Conservation (phyloP, 1,140 invertebrate species). For the Goniozus legneri region DNA sequence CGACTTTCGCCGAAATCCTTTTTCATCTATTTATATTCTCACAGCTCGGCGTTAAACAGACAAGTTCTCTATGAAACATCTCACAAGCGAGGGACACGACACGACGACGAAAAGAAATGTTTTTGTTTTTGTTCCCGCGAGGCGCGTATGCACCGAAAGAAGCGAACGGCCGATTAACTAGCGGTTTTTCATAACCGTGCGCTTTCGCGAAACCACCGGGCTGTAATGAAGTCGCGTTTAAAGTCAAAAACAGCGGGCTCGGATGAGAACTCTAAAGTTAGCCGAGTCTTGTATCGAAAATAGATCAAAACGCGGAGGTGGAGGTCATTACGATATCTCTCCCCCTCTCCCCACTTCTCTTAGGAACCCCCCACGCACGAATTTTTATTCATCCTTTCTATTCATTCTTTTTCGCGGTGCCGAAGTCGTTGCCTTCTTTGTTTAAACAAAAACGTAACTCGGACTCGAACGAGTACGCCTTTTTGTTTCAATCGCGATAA, state of each 20-base stretch:
- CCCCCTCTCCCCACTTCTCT: slow-evolving; percentile 7
- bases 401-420: neutral
- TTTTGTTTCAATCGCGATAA: neutral
- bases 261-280: slow-evolving; percentile 47
- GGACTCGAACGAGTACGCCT: neutral
- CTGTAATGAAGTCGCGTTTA: slow-evolving; percentile 12
- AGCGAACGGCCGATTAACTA: neutral
- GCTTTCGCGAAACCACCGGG: neutral
- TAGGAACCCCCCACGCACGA: neutral
- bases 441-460: neutral
- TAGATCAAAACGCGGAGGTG: slow-evolving; percentile 46
- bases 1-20: too few relatives aligned
- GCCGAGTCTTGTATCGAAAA: slow-evolving; percentile 40
- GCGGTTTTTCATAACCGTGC: neutral
- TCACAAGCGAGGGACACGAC: too few relatives aligned
- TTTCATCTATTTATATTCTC: too few relatives aligned
- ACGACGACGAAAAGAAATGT: too few relatives aligned
- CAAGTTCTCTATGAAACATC: too few relatives aligned
- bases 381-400: slow-evolving; percentile 6
- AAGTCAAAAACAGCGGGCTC: slow-evolving; percentile 37
- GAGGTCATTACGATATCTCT: slow-evolving; percentile 40
- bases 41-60: too few relatives aligned
- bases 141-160: neutral
- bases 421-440: neutral
- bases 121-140: too few relatives aligned